These are phyloP conservation scores for Cephalophus harveyi DNA, from an alignment of 2,113 vertebrate genomes.

Conservation along the genomic window DNA sequence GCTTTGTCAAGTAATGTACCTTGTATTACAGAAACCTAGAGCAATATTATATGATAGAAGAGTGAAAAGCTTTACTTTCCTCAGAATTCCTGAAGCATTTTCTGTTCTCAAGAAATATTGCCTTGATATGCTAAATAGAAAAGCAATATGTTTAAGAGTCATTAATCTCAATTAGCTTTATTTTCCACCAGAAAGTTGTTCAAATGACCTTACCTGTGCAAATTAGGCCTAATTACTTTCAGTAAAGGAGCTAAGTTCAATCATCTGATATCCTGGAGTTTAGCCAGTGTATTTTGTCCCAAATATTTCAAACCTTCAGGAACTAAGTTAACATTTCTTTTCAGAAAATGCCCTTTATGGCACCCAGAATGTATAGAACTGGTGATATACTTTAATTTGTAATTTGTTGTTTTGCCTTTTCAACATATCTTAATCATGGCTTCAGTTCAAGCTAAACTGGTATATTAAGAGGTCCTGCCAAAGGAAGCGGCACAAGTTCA, in stretches of 20 bases:
- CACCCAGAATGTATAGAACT: not conserved
- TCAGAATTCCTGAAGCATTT: not conserved
- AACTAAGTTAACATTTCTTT: conserved; percentile 57
- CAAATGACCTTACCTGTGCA: conserved; percentile 65
- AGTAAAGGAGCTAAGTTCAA: conserved; percentile 62
- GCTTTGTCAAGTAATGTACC: not conserved
- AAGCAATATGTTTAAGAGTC: conserved; percentile 32
- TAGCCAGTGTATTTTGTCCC: conserved; percentile 39
- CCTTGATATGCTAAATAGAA: conserved; percentile 20
- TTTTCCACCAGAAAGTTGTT: conserved; percentile 72
- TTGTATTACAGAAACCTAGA: not conserved
- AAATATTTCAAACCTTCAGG: conserved; percentile 63
- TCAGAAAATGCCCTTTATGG: conserved; percentile 31
- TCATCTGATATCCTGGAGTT: conserved; percentile 51
- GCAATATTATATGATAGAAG: not conserved
- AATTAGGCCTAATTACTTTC: conserved; percentile 59
- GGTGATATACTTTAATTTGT: conserved; percentile 25
- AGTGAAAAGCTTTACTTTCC: not conserved
- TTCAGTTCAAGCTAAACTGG: conserved; percentile 19
- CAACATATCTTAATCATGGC: conserved; percentile 20
- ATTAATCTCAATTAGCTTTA: conserved; percentile 66
- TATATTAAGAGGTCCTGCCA: not conserved
- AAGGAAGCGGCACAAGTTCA: not conserved
- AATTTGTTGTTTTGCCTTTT: conserved; percentile 41
- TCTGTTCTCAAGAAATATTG: conserved; percentile 37